Percentiles rank a stretch among this genome's conserved stretches.
These are phyloP conservation scores for Microcaecilia unicolor DNA, from an alignment of 2,797 vertebrate genomes.

Conservation along the genomic window DNA sequence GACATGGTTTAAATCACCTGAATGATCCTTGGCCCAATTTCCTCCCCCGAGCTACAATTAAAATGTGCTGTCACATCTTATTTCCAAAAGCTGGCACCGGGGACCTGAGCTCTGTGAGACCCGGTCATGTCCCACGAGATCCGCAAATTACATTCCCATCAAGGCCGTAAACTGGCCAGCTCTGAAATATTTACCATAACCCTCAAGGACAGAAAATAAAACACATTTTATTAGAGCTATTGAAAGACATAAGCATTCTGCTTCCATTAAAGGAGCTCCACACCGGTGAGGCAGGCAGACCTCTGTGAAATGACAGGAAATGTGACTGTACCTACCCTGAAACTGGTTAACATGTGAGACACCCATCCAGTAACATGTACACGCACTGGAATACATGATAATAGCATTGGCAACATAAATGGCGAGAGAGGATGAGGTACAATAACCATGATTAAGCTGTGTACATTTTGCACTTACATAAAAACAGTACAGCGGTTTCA, in stretches of 20 bases:
- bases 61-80: slow-evolving; percentile 15
- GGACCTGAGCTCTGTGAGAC: too few relatives aligned
- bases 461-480: too few relatives aligned
- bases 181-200: slow-evolving; percentile 6
- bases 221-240: slow-evolving; percentile 25
- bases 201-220: slow-evolving; percentile 30
- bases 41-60: slow-evolving; percentile 21
- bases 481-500: too few relatives aligned
- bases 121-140: not conserved
- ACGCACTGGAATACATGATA: too few relatives aligned
- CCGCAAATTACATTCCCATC: slow-evolving; percentile 30
- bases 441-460: too few relatives aligned
- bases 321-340: not conserved
- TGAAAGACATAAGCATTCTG: slow-evolving; percentile 20
- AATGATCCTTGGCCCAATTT: slow-evolving; percentile 18
- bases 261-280: slow-evolving; percentile 9
- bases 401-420: too few relatives aligned
- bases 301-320: not conserved
- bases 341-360: too few relatives aligned
- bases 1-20: slow-evolving; percentile 39
- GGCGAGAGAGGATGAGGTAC: too few relatives aligned
- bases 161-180: slow-evolving; percentile 14
- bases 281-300: not conserved
- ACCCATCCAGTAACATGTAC: too few relatives aligned
- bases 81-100: too few relatives aligned